phyloP scores from a whole-genome alignment of 2,113 vertebrate species.

The Leptobrachium ailaonicum region DNA sequence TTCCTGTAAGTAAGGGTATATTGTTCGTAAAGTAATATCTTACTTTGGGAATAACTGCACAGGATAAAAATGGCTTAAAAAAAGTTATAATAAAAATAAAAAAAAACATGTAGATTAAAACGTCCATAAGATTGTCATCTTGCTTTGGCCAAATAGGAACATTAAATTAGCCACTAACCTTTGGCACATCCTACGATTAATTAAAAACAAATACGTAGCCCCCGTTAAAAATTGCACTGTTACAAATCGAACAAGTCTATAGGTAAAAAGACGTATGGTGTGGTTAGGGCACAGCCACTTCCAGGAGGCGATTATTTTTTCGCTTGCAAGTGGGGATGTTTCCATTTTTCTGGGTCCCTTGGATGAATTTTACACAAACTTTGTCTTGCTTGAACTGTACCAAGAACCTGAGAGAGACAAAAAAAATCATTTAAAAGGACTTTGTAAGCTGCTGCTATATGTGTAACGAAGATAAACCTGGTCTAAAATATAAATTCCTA shows the following conservation, averaged over 20 bases:
- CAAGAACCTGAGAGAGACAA: constrained; percentile 78
- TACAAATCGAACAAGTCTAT: constrained; percentile 67
- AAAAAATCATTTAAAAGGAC: not conserved
- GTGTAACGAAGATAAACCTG: too few species aligned
- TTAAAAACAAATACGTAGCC: constrained; percentile 48
- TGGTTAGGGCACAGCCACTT: constrained; percentile 86
- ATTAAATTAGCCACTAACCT: constrained; percentile 54
- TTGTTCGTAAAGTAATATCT: not conserved
- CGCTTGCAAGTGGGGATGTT: constrained; percentile 88
- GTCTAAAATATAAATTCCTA: too few species aligned
- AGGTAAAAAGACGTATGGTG: constrained; percentile 53
- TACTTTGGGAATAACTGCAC: constrained; percentile 7
- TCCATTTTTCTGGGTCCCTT: constrained; percentile 84
- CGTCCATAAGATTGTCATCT: constrained; percentile 48
- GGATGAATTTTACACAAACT: constrained; percentile 96
- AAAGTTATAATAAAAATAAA: too few species aligned
- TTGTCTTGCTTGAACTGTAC: constrained; percentile 97
- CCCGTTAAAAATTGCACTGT: constrained; percentile 75
- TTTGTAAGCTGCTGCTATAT: too few species aligned
- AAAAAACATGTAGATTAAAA: not conserved
- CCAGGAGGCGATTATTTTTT: constrained; percentile 96
- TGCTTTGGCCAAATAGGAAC: constrained; percentile 60
- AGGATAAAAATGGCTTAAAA: not conserved
- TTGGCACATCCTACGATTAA: constrained; percentile 61
- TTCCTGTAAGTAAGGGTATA: not conserved